Evolutionary conservation across 2,888 invertebrate genomes (phyloP).

Genomic region (Thysanoteuthis rhombus): DNA sequence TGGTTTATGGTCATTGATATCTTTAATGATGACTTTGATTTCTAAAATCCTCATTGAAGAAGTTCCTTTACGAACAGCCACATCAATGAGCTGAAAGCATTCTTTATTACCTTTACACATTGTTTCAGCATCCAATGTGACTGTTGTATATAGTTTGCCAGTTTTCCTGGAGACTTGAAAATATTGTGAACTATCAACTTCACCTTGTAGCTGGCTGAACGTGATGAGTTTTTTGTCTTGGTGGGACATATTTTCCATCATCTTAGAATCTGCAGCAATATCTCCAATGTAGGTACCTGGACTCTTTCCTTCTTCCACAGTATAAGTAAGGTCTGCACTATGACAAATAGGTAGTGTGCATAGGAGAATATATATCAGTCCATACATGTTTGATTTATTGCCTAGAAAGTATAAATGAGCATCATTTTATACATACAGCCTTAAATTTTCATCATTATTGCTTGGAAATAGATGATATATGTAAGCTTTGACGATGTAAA

Average conservation of each 20-base stretch:
- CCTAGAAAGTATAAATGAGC: neutral
- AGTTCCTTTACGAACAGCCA: conserved; percentile 20
- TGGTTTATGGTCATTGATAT: neutral
- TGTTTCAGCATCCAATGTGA: conserved; percentile 20
- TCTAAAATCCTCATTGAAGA: conserved; percentile 20
- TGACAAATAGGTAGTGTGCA: neutral
- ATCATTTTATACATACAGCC: too few species aligned
- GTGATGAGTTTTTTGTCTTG: neutral
- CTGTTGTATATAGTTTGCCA: neutral
- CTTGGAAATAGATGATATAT: too few species aligned
- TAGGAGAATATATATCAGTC: neutral
- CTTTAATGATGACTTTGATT: conserved; percentile 16
- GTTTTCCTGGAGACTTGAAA: neutral
- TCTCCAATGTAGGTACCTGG: neutral
- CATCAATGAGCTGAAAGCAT: neutral
- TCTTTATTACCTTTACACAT: conserved; percentile 13
- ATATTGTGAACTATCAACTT: neutral
- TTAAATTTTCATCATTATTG: too few species aligned
- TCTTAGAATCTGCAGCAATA: neutral
- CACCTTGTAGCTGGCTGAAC: neutral
- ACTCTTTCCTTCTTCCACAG: neutral
- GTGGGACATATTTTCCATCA: neutral
- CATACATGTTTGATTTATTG: neutral
- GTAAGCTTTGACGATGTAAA: too few species aligned
- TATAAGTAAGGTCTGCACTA: neutral